phyloP scores from a whole-genome alignment of 2,797 vertebrate species.

The Spinibarbus caldwelli region DNA sequence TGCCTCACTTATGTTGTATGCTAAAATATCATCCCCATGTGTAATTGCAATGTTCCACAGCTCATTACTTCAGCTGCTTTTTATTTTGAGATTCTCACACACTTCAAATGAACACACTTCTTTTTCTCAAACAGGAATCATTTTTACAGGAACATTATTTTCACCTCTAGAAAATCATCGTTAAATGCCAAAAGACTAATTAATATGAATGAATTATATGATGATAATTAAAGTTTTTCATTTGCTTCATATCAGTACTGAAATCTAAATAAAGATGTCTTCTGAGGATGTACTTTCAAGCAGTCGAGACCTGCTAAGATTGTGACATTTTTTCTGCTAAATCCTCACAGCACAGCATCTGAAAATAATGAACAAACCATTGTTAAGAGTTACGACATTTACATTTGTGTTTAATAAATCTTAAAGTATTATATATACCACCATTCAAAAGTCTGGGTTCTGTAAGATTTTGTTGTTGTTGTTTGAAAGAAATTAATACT shows the following conservation, averaged over 20 bases:
- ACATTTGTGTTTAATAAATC: neutral
- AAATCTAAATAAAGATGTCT: neutral
- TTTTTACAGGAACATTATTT: neutral
- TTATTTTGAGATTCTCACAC: neutral
- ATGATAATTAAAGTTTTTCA: neutral
- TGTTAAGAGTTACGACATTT: neutral
- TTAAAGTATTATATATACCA: neutral
- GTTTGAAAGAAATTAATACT: too few species aligned
- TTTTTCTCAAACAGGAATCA: neutral
- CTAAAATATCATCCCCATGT: neutral
- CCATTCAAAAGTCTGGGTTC: neutral
- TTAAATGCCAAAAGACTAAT: neutral
- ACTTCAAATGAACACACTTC: neutral
- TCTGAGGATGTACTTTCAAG: neutral
- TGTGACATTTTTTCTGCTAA: conserved; percentile 55
- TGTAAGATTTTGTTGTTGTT: neutral
- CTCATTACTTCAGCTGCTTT: neutral
- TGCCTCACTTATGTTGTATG: neutral
- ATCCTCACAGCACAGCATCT: conserved; percentile 77
- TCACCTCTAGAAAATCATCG: neutral
- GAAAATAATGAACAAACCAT: conserved; percentile 58
- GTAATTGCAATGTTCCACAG: neutral
- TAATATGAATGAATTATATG: neutral
- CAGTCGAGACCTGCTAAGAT: neutral
- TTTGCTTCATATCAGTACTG: neutral